A percentile compares a stretch with the other conserved stretches of the same genome.
Evolutionary conservation across 2,113 vertebrate species (phyloP).

Genomic region (Nesogale talazaci): DNA sequence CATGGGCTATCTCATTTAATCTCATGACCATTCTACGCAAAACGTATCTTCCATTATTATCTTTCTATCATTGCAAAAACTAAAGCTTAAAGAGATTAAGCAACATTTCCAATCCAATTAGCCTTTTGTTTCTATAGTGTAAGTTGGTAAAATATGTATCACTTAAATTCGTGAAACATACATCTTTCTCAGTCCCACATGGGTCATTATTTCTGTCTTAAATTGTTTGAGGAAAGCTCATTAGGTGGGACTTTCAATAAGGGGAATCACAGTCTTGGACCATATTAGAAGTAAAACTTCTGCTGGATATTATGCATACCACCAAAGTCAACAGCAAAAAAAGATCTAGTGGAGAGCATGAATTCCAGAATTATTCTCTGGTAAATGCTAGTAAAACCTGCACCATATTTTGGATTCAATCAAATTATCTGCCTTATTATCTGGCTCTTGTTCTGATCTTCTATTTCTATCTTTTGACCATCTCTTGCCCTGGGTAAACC

Average conservation of each 20-base stretch:
- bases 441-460: neutral
- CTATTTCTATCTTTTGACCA: neutral
- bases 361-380: neutral
- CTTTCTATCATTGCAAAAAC: neutral
- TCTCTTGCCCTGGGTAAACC: neutral
- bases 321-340: neutral
- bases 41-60: neutral
- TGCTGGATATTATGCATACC: neutral
- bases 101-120: neutral
- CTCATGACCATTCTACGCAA: neutral
- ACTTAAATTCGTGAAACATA: neutral
- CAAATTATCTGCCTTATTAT: neutral
- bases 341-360: neutral
- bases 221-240: neutral
- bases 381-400: neutral
- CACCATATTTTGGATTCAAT: neutral
- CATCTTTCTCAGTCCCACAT: neutral
- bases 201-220: neutral
- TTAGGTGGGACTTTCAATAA: neutral
- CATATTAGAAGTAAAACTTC: slow-evolving; percentile 12
- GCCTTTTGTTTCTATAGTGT: neutral
- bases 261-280: neutral
- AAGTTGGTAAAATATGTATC: neutral
- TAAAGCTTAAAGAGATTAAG: neutral
- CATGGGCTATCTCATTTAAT: neutral